These are phyloP conservation scores for Lophius piscatorius DNA, from an alignment of 2,113 vertebrate genomes.

Conservation along the genomic window DNA sequence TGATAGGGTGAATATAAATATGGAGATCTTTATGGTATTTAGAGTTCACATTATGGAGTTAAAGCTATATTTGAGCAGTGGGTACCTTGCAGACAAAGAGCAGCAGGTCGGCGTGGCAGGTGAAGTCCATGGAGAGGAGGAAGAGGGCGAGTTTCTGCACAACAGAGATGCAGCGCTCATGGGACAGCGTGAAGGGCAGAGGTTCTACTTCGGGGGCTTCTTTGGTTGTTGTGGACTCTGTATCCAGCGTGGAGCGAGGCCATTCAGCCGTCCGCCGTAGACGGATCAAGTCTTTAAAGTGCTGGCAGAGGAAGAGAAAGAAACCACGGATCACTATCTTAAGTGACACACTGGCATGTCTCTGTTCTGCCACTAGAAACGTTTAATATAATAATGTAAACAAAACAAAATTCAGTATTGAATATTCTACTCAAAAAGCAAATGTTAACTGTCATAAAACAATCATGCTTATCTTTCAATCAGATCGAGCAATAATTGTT, in stretches of 20 bases:
- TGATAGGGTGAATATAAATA: slow-evolving; percentile 47
- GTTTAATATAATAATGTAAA: too few species aligned
- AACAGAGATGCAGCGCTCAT: slow-evolving; percentile 96
- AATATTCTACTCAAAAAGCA: too few species aligned
- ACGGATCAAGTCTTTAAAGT: slow-evolving; percentile 98
- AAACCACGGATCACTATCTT: too few species aligned
- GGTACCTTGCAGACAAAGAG: slow-evolving; percentile 97
- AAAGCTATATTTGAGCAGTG: fast-evolving
- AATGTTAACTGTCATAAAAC: too few species aligned
- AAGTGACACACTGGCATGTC: too few species aligned
- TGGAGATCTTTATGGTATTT: not conserved
- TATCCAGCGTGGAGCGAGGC: slow-evolving; percentile 94
- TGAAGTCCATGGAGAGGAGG: slow-evolving; percentile 98
- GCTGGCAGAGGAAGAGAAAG: slow-evolving; percentile 72
- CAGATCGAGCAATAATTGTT: too few species aligned
- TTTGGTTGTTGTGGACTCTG: slow-evolving; percentile 90
- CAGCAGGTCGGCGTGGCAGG: slow-evolving; percentile 97
- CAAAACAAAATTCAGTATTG: too few species aligned
- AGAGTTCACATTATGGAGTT: not conserved
- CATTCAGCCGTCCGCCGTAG: slow-evolving; percentile 96
- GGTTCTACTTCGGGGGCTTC: slow-evolving; percentile 95
- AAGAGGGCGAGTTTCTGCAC: slow-evolving; percentile 97
- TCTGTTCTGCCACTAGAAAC: too few species aligned
- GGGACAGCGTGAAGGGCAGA: slow-evolving; percentile 95
- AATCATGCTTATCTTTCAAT: too few species aligned